Percentiles rank a stretch among this genome's conserved stretches.
Evolutionary conservation across 2,888 invertebrate genomes (phyloP).

Genomic region (Ornithoptera alexandrae): DNA sequence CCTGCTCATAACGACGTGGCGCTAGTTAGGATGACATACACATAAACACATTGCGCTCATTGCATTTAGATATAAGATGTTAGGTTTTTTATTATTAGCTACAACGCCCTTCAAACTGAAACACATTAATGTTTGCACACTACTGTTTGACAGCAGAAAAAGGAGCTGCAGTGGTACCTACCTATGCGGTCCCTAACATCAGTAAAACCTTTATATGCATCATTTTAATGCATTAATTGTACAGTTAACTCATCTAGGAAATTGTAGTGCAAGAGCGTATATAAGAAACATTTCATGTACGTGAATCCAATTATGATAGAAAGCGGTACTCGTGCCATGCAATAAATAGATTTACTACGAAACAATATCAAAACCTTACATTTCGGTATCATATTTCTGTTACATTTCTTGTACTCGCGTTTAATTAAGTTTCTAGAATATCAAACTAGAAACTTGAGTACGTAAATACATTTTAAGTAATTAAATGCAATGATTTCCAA

Average conservation of each 20-base stretch:
- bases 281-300: conserved; percentile 13
- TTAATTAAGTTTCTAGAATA: not conserved
- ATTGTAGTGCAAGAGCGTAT: conserved; percentile 7
- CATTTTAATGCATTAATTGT: not conserved
- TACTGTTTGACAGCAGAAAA: no score
- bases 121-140: no score
- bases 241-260: conserved; percentile 2
- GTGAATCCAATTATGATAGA: conserved; percentile 24
- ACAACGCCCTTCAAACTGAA: no score
- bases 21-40: no score
- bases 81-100: no score
- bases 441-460: not conserved
- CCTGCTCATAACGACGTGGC: no score
- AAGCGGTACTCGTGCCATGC: conserved; percentile 16
- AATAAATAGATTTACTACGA: conserved; percentile 28
- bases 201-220: not conserved
- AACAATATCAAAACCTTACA: conserved; percentile 13
- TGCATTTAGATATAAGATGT: no score
- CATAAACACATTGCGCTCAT: no score
- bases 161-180: no score
- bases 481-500: not conserved
- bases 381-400: conserved; percentile 12
- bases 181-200: not conserved
- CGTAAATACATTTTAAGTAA: not conserved
- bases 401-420: conserved; percentile 3